Conservation (phyloP, 2,888 invertebrate species). For the Plusia festucae region DNA sequence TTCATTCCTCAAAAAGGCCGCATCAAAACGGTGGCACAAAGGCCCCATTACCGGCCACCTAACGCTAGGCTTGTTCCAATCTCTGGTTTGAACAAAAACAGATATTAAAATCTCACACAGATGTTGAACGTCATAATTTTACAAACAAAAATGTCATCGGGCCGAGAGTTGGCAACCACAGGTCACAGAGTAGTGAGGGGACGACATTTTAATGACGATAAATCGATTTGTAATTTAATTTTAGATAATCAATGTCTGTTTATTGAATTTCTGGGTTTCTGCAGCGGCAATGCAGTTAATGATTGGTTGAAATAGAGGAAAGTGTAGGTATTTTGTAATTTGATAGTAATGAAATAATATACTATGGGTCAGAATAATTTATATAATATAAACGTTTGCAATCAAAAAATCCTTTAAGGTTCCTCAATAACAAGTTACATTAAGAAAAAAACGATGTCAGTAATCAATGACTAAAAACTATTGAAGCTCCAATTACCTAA, state of each 20-base stretch:
- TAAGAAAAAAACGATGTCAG: too few species aligned
- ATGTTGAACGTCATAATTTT: slow-evolving; percentile 59
- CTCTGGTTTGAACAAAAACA: slow-evolving; percentile 48
- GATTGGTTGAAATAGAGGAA: background rate
- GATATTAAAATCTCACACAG: slow-evolving; percentile 58
- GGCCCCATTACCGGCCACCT: slow-evolving; percentile 38
- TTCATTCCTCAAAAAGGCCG: slow-evolving; percentile 10
- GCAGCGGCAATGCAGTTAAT: background rate
- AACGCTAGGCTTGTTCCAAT: slow-evolving; percentile 56
- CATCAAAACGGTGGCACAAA: slow-evolving; percentile 27
- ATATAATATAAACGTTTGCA: too few species aligned
- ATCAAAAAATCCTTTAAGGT: too few species aligned
- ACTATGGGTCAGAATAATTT: too few species aligned
- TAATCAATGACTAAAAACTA: too few species aligned
- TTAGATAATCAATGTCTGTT: background rate
- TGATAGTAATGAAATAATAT: too few species aligned
- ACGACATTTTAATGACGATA: slow-evolving; percentile 10
- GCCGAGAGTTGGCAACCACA: slow-evolving; percentile 54
- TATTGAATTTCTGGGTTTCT: background rate
- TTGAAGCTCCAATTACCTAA: too few species aligned
- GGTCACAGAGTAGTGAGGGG: slow-evolving; percentile 57
- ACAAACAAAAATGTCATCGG: slow-evolving; percentile 67
- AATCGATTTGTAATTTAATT: slow-evolving; percentile 21
- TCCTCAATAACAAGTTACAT: too few species aligned
- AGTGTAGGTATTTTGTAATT: too few species aligned